Evolutionary conservation across 2,888 invertebrate genomes (phyloP).

Genomic region (Arctia plantaginis): DNA sequence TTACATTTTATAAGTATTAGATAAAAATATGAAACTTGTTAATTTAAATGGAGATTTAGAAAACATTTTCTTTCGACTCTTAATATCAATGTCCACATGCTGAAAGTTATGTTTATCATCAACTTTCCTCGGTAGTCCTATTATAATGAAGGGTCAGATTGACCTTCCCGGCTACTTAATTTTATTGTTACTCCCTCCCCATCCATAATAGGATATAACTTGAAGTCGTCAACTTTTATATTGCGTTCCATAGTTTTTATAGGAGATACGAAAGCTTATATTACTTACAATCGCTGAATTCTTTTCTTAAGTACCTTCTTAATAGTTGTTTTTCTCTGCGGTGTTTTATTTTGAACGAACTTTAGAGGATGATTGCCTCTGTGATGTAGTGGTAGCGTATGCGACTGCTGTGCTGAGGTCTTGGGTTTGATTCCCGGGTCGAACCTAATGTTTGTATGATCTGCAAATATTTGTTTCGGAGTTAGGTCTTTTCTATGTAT

Average conservation of each 20-base stretch:
- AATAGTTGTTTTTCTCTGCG: slow-evolving; percentile 27
- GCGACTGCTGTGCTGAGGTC: too few species aligned
- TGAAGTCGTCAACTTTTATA: slow-evolving; percentile 52
- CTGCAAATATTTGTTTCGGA: too few species aligned
- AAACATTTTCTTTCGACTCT: slow-evolving; percentile 6
- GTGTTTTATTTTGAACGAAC: neutral
- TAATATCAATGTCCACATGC: slow-evolving; percentile 21
- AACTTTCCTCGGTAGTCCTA: slow-evolving; percentile 32
- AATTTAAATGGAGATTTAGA: neutral
- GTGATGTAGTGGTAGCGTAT: too few species aligned
- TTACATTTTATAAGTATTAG: neutral
- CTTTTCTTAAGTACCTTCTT: slow-evolving; percentile 23
- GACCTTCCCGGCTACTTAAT: slow-evolving; percentile 49
- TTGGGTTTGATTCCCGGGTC: too few species aligned
- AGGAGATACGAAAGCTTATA: slow-evolving; percentile 29
- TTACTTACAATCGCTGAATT: slow-evolving; percentile 32
- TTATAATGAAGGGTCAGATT: slow-evolving; percentile 42
- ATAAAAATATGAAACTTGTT: neutral
- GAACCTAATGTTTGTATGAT: too few species aligned
- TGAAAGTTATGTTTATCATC: slow-evolving; percentile 36
- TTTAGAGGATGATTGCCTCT: neutral
- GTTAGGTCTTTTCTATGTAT: too few species aligned
- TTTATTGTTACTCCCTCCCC: slow-evolving; percentile 35
- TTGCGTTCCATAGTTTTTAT: slow-evolving; percentile 43
- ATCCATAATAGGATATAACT: slow-evolving; percentile 37